Base-by-base conservation (phyloP, 35 echinoderm and acorn worm species). In the Holothuria glaberrima region DNA sequence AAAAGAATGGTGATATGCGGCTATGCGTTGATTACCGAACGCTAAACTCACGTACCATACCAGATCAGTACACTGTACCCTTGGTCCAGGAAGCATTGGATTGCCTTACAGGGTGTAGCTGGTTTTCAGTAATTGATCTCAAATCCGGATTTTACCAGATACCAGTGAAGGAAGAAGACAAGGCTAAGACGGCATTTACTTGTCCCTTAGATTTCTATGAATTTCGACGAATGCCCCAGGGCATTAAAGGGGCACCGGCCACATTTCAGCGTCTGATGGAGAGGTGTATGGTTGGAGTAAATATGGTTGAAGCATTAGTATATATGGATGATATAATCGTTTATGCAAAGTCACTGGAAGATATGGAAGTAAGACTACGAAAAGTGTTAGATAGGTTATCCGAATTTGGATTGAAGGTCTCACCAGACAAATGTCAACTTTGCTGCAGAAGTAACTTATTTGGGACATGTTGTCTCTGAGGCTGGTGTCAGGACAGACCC, bases 111-210 rank as follows among this genome's bases (percentile, higher is more conserved):
- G 94, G 73, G 0, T 87, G 67, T n/a, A 70, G 30, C 1, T 95
- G 94, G 94, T 95, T 95, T 48, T 95, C 94, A 24, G 83, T 92
- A 12, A 88, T 95, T 31, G 94, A 95, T 59, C 46, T 94, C 12
- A 94, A 94, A 58, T 94, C 93, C 5, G 93, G 93, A 17, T 95
- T 59, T 52, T 92, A 92, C 20, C 94, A 92, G 30, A 95, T 92
- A 1, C 86, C 90, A 3, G 86, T 95, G 90, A 88, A 52, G 63
- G 26, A 89, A 30, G 48, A 89, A 41, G 90, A 95, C 30, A 87
- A 84, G 57, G 94, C 88, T 26, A 92, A 92, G 72, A 95, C 94
- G 9, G 94, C 86, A 4, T 95, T 95, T 45, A 91, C 41, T 28
- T 94, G 93, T 59, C 89, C 89, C 3, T 14, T 86, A 25, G 93